Percentiles rank a stretch among this genome's conserved stretches.
These are phyloP conservation scores for Scotopteryx bipunctaria DNA, from an alignment of 2,888 invertebrate species.

Conservation along the genomic window DNA sequence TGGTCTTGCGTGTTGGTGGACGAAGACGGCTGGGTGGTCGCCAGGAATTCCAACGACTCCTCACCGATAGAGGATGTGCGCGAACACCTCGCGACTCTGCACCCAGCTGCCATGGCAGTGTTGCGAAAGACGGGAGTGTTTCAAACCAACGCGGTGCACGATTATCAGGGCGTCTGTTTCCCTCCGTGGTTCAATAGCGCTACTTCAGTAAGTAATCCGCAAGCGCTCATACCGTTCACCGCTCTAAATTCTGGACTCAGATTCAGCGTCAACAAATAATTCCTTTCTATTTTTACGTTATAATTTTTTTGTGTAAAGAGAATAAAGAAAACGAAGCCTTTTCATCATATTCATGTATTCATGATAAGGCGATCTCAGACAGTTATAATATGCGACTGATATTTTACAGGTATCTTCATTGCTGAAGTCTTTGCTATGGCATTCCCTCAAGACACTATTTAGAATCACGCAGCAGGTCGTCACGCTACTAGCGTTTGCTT, in stretches of 20 bases:
- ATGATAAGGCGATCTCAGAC: no score
- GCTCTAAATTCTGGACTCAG: no score
- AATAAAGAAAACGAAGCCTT: no score
- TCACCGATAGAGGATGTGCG: constrained; percentile 45
- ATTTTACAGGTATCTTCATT: constrained; percentile 62
- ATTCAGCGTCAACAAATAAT: no score
- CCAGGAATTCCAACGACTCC: constrained; percentile 50
- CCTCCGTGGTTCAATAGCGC: constrained; percentile 49
- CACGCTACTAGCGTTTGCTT: constrained; percentile 49
- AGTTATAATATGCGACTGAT: background rate
- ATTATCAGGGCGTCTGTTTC: constrained; percentile 75
- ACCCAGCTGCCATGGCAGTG: constrained; percentile 66
- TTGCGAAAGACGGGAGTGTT: constrained; percentile 62
- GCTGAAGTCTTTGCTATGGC: constrained; percentile 57
- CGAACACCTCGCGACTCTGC: constrained; percentile 60
- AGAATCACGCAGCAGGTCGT: constrained; percentile 52
- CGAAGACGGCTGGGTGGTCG: constrained; percentile 72
- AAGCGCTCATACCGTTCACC: no score
- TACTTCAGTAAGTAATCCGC: constrained; percentile 46
- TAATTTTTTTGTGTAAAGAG: no score
- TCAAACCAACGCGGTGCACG: constrained; percentile 69
- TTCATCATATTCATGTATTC: no score
- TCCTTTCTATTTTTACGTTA: no score
- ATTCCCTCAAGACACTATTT: constrained; percentile 46
- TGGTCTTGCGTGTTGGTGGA: constrained; percentile 74